Conservation (phyloP, 2,888 invertebrate genomes). For the Dynastes maya region DNA sequence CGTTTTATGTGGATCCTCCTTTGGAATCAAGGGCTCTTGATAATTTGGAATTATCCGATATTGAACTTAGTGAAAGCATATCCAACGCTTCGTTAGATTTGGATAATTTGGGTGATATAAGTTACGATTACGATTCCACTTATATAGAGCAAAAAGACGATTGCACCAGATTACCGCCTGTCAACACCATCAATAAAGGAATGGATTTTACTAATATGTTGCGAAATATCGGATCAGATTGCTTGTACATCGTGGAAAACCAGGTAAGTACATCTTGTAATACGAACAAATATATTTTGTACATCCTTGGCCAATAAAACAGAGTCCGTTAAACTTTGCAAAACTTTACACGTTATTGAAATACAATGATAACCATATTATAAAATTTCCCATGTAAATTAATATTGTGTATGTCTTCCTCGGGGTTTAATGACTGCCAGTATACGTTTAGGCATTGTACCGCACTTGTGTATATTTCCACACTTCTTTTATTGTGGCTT, state of each 20-base stretch:
- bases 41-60: slow-evolving; percentile 60
- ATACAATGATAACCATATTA: too few species aligned
- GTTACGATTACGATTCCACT: slow-evolving; percentile 56
- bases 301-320: too few species aligned
- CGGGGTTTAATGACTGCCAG: too few species aligned
- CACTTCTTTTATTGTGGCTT: too few species aligned
- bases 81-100: slow-evolving; percentile 63
- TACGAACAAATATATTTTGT: too few species aligned
- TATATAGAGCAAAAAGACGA: slow-evolving; percentile 54
- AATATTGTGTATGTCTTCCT: too few species aligned
- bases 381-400: too few species aligned
- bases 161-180: slow-evolving; percentile 60
- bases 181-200: slow-evolving; percentile 62
- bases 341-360: too few species aligned
- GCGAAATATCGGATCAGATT: slow-evolving; percentile 61
- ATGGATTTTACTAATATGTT: slow-evolving; percentile 65
- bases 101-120: slow-evolving; percentile 56
- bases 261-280: slow-evolving; percentile 24
- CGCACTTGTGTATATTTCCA: too few species aligned
- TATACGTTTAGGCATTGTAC: too few species aligned
- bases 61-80: slow-evolving; percentile 63
- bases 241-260: slow-evolving; percentile 48
- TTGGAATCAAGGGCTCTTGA: slow-evolving; percentile 50
- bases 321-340: too few species aligned
- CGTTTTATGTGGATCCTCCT: slow-evolving; percentile 61